Conservation (phyloP, 2,888 invertebrate species). For the Anarsia innoxiella region DNA sequence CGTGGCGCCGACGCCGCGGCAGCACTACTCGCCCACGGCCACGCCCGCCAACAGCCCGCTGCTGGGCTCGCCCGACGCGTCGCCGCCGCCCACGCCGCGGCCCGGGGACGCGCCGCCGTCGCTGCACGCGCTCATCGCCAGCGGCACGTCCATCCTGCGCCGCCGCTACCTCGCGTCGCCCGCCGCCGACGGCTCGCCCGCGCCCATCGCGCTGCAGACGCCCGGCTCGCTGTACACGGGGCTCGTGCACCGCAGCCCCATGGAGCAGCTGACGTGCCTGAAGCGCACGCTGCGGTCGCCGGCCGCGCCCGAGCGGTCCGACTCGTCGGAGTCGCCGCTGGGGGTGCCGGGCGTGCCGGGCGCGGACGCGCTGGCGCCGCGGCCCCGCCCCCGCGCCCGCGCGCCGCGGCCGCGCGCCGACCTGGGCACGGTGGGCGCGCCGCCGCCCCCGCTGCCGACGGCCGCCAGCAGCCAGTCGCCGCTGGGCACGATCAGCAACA, state of each 20-base stretch:
- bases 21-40: constrained; percentile 85
- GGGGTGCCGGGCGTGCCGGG: constrained; percentile 78
- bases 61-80: constrained; percentile 71
- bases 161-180: constrained; percentile 73
- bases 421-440: constrained; percentile 41
- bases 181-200: constrained; percentile 76
- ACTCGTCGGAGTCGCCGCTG: constrained; percentile 45
- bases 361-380: constrained; percentile 68
- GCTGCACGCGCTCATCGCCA: constrained; percentile 70
- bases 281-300: constrained; percentile 70
- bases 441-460: constrained; percentile 36
- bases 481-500: constrained; percentile 85
- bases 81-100: constrained; percentile 77
- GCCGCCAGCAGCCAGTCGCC: constrained; percentile 50
- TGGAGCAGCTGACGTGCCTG: constrained; percentile 86
- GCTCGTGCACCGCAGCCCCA: constrained; percentile 81
- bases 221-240: constrained; percentile 77
- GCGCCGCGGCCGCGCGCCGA: constrained; percentile 41
- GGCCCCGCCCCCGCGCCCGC: constrained; percentile 54
- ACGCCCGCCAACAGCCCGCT: constrained; percentile 92
- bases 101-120: constrained; percentile 76
- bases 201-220: constrained; percentile 76
- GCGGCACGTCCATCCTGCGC: constrained; percentile 60
- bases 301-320: constrained; percentile 42
- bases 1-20: constrained; percentile 81